phyloP scores from a whole-genome alignment of 2,797 vertebrate species.

The Pygocentrus nattereri region DNA sequence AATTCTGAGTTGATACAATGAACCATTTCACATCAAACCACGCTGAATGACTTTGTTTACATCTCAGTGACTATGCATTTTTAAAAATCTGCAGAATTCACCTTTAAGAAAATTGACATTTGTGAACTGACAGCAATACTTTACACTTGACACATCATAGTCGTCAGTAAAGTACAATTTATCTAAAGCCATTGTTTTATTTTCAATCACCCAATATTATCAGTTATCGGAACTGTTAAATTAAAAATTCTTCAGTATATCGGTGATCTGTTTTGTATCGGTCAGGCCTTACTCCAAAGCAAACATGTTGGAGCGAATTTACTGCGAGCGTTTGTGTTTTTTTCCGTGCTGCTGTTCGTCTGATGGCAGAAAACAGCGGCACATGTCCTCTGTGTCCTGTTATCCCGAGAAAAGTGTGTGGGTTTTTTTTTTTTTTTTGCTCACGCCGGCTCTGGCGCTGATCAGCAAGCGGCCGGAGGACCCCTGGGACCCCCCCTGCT shows the following conservation, averaged over 20 bases:
- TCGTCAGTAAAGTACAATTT: too few relatives aligned
- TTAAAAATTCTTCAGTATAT: not conserved
- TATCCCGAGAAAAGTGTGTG: conserved; percentile 40
- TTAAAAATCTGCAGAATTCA: too few relatives aligned
- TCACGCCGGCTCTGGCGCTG: conserved; percentile 54
- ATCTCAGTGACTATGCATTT: too few relatives aligned
- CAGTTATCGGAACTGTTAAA: too few relatives aligned
- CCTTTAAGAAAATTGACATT: too few relatives aligned
- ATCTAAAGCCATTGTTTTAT: too few relatives aligned
- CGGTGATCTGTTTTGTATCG: not conserved
- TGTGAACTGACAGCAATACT: too few relatives aligned
- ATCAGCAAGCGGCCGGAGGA: conserved; percentile 56
- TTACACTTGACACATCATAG: too few relatives aligned
- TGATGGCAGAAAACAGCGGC: not conserved
- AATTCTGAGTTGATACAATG: too few relatives aligned
- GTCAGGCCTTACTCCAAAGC: not conserved
- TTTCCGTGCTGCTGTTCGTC: not conserved
- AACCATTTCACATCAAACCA: too few relatives aligned
- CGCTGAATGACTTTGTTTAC: too few relatives aligned
- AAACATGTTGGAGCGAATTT: not conserved
- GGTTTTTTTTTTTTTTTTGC: conserved; percentile 15
- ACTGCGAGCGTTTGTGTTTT: not conserved
- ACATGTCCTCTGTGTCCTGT: conserved; percentile 37
- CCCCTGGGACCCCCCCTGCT: conserved; percentile 71
- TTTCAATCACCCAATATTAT: too few relatives aligned